Evolutionary conservation across 2,888 invertebrate species (phyloP), one percentile per base, ranked within the genome.

Genomic region (Pegoplata infirma): DNA sequence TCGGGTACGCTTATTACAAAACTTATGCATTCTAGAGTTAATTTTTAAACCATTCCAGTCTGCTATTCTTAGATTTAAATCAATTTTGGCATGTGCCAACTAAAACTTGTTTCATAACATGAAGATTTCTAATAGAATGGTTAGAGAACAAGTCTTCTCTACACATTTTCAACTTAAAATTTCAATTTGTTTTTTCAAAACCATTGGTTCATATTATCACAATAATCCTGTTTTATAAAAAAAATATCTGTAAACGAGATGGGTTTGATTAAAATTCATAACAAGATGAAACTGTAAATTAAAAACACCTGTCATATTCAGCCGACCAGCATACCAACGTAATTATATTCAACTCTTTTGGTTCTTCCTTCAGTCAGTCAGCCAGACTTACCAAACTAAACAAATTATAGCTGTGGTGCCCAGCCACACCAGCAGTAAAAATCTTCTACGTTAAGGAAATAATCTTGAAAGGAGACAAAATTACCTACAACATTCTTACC

Each of bases 271-370:
- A 69, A 76, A 64, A 76, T 72, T 73, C 72, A 76, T 69, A 64
- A 63, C 59, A 40, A 64, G 59, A 40, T 32, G 36, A 68, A 80
- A 76, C 80, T 80, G 80, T 69, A 80, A 80, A 80, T 80, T 66
- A 73, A 66, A 68, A 69, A 64, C 74, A 75, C 74, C 74, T 74
- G 78, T 73, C 77, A 56, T 21, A 8, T 16, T 19, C 61, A 61
- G 56, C 55, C 23, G 44, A 64, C 32, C 44, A 71, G 46, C 36
- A 40, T 40, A 47, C 21, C 53, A 61, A 59, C 40, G 56, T 49
- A 59, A 69, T 59, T 53, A 51, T 53, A 23, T 10, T 28, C 19
- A 68, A 36, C 17, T 55, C 32, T 55, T 40, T 6, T 44, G n/a
- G 7, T 8, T 53, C 28, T 14, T 8, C n/a, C n/a, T n/a, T n/a